Conservation (phyloP, 1,140 invertebrate species). For the Zeugodacus cucurbitae region DNA sequence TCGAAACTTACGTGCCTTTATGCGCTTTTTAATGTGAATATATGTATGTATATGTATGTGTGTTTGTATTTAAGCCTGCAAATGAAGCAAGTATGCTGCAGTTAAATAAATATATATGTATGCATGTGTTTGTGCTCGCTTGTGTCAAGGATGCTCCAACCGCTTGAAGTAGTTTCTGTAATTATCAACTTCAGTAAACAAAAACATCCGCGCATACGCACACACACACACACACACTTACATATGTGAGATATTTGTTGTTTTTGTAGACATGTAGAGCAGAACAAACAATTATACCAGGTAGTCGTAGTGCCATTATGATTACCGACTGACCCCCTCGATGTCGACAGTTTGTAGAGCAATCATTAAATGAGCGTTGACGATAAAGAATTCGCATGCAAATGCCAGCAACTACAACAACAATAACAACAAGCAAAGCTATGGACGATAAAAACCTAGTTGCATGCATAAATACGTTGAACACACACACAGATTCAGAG, state of each 20-base stretch:
- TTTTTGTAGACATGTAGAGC: neutral
- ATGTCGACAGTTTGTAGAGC: neutral
- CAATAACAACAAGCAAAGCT: neutral
- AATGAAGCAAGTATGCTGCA: neutral
- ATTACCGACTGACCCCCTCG: conserved; percentile 9
- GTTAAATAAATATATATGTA: neutral
- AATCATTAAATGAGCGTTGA: conserved; percentile 16
- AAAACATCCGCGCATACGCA: neutral
- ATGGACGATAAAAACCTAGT: neutral
- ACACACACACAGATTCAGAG: neutral
- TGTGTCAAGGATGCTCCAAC: conserved; percentile 27
- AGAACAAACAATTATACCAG: conserved; percentile 16
- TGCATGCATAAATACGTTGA: neutral
- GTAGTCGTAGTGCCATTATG: neutral
- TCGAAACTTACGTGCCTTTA: neutral
- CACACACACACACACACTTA: neutral
- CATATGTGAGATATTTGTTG: neutral
- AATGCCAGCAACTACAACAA: neutral
- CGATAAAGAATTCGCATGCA: conserved; percentile 16
- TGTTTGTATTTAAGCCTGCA: neutral
- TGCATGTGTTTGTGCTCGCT: neutral
- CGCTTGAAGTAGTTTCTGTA: conserved; percentile 22
- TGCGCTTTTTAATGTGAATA: no score
- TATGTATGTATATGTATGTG: neutral
- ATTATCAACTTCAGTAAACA: conserved; percentile 36